Base-by-base conservation (phyloP, 1,140 invertebrate genomes). In the Nephila pilipes region DNA sequence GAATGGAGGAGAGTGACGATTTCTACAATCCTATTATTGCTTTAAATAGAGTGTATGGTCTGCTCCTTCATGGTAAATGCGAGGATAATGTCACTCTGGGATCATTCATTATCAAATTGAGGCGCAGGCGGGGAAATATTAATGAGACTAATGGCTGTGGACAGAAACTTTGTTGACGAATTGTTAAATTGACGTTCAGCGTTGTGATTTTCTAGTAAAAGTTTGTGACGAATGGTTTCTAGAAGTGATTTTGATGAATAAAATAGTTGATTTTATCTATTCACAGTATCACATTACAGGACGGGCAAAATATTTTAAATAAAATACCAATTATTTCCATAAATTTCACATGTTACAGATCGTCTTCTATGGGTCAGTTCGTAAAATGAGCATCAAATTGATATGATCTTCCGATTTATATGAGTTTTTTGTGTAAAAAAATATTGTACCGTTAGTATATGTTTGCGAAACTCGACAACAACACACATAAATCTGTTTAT, bases 1-100 rank as follows among this genome's bases (percentile, higher is more conserved):
- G 29, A 75, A 32, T 75, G 69, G 16, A 14, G 16, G 29, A 0
- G 6, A 29, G 18, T 20, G 69, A 36, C 69, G 29, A 75, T 32
- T 75, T 75, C 46, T 36, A 29, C 25, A 75, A 75, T 75, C 69
- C 69, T 75, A 20, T 75, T 75, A 75, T 75, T 75, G 29, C 69
- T 14, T 60, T 4, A 36, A 75, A 32, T 36, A 29, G 32, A 75
- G 69, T 75, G 32, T 20, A 16, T 16, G 29, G 2, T 20, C 69
- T 32, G 69, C 29, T 75, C 18, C n/a, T 75, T 75, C 69, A 75
- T 75, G 32, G 32, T 16, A 36, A 75, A 75, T 75, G 69, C 29
- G 20, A 81, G 6, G 80, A 81, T 81, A 55, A 81, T 81, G 80
- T 20, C 38, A 20, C 14, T 14, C 3, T 5, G 2, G 12, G 22